Evolutionary conservation across 2,888 invertebrate genomes (phyloP), one percentile per base, ranked within the genome.

Genomic region (Dryocosmus kuriphilus): DNA sequence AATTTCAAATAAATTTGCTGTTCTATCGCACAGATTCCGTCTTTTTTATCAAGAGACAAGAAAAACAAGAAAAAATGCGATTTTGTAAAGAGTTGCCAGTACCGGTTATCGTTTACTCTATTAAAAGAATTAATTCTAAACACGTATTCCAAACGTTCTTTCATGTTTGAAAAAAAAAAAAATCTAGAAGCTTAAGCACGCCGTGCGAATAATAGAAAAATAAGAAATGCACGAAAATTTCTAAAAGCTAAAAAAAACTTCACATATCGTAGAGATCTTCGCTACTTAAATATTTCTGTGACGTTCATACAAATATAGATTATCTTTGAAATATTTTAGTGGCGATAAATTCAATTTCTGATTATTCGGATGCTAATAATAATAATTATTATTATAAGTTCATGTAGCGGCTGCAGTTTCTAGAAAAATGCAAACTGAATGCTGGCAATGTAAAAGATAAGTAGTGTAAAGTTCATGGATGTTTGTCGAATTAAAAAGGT

Each of bases 401-500:
- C 32, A n/a, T 1, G 35, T n/a, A 27, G 24, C 24, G 11, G 14
- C 22, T 60, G 60, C 32, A 63, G 3, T n/a, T 30, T 71, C 30
- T 22, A 9, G 30, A 71, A 71, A n/a, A 27, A 51, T 51, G n/a
- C 14, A 30, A 27, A 51, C 27, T 4, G 14, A 71, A 27, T 32
- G 8, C 41, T 38, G 41, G 27, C 24, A 24, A 38, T 11, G n/a
- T 67, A 46, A 67, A 67, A 2, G 63, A 63, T 63, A 63, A 22
- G 38, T 16, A 38, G 41, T 41, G 24, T 65, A 65, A 51, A 73
- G 57, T 73, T 65, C 62, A 67, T 74, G 63, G 60, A 75, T 77
- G 71, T 77, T 61, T 75, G 46, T 63, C 38, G 32, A 71, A 76
- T 67, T 65, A 74, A 80, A 62, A 55, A 71, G 71, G 22, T 71